Base-by-base conservation (phyloP, 2,888 invertebrate genomes). In the Halocaridina rubra region DNA sequence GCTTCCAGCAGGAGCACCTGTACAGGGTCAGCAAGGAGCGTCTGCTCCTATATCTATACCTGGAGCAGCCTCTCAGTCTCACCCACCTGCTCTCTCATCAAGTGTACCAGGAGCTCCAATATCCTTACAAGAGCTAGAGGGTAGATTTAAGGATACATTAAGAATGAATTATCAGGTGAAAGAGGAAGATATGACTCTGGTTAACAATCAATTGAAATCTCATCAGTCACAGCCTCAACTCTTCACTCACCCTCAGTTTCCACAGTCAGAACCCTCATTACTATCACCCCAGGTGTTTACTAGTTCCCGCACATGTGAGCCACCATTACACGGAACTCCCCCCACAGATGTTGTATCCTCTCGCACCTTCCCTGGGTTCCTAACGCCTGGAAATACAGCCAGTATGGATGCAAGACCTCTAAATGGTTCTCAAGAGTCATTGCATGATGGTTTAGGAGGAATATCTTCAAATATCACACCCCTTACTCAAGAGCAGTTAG, bases 401-500 rank as follows among this genome's bases (percentile, higher is more conserved):
- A 77, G 32, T 13, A 33, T 80, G 69, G 84, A 86, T 13, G 77
- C 78, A 64, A 61, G 81, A 57, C 85, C 87, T 3, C 32, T 86
- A 19, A 88, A 86, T 82, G 82, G 85, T 2, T 88, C 85, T 19
- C 64, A 81, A 76, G 82, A 79, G 61, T 77, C 80, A 10, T 75
- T 71, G 22, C 78, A 80, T 71, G 82, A 80, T 72, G 77, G 82
- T 24, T 53, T 77, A n/a, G 10, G 53, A 7, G 29, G 64, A 7
- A 29, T 69, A 8, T 46, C 80, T 29, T 67, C 69, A 39, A 82
- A 87, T 61, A 92, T 94, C 0, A 95, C 96, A 90, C 96, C 96
- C 19, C 92, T 98, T 76, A 97, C 96, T 67, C 94, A 95, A 91
- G 95, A 96, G 90, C 98, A 98, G 91, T 93, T 98, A 86, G 94